A percentile compares a stretch with the other conserved stretches of the same genome.
Evolutionary conservation across 2,888 invertebrate species (phyloP).

Genomic region (Pelosia muscerda): DNA sequence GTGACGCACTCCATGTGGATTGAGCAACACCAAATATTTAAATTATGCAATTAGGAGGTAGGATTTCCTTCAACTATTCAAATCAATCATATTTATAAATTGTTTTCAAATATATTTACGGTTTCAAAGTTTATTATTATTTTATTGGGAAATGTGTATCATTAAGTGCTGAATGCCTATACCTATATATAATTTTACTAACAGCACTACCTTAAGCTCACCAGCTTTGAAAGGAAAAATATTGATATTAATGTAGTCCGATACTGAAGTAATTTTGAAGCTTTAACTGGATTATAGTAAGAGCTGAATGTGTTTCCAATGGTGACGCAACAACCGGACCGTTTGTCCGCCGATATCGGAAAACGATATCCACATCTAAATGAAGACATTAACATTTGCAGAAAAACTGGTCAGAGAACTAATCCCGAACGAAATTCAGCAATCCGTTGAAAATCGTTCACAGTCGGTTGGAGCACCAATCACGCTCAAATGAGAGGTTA

Average conservation of each 20-base stretch:
- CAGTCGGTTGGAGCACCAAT: slow-evolving; percentile 62
- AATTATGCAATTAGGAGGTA: no score
- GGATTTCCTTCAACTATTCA: not conserved
- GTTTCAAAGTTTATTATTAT: no score
- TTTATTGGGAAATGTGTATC: no score
- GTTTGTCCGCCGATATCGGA: slow-evolving; percentile 47
- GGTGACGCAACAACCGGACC: not conserved
- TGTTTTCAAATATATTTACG: no score
- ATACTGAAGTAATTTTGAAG: slow-evolving; percentile 15
- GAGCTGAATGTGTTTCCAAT: slow-evolving; percentile 15
- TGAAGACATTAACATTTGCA: slow-evolving; percentile 52
- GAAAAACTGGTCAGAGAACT: slow-evolving; percentile 49
- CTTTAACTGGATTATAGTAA: not conserved
- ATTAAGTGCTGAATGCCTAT: not conserved
- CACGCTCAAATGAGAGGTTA: slow-evolving; percentile 63
- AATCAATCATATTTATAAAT: no score
- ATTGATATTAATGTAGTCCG: not conserved
- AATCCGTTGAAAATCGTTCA: slow-evolving; percentile 60
- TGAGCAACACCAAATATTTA: not conserved
- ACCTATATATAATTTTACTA: not conserved
- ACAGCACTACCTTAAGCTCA: not conserved
- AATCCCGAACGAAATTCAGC: slow-evolving; percentile 51
- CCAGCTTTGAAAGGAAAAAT: not conserved
- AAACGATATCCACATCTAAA: slow-evolving; percentile 54
- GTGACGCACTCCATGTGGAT: not conserved